Evolutionary conservation across 2,888 invertebrate genomes (phyloP), one percentile per base, ranked within the genome.

Genomic region (Rotaria magnacalcarata): DNA sequence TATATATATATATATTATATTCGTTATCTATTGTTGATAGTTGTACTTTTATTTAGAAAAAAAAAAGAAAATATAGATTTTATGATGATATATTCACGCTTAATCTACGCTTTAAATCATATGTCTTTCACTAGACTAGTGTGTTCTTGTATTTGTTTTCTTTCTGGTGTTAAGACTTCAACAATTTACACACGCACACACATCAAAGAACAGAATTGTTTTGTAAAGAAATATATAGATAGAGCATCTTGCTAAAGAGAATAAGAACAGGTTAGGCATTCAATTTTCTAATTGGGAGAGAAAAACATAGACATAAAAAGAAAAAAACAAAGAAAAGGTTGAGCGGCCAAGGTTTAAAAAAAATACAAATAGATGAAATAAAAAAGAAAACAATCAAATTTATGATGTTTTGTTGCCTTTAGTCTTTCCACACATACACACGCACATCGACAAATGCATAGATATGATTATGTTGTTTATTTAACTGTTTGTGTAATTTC

Each of bases 191-290:
- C 67, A 41, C 67, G 11, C 54, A 54, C 21, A 54, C 54, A 54
- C 54, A 34, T 60, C 27, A 60, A 60, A 60, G 27, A 60, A 27
- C 34, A 41, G 16, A 34, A 14, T 34, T 67, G 34, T 34, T 34
- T 67, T 67, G 41, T 67, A 16, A 34, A 67, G 34, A 67, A 41
- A 67, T 34, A 67, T 67, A 67, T 67, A 67, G 67, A 67, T 67
- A 67, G 67, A 67, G 16, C 34, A 7, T 34, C 19, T 34, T 67
- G 11, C 67, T 67, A 67, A 56, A 8, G 41, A 41, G 34, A 34
- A 67, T 34, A 67, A 67, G 67, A 67, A 67, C 41, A 67, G 67
- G 67, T 41, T 34, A 67, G 67, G 67, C 67, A 67, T 67, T 19
- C 16, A 67, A 34, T 67, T 67, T 27, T 67, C 67, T 67, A 67